phyloP scores from a whole-genome alignment of 1,140 invertebrate genomes.

The Drosophila paulistorum region DNA sequence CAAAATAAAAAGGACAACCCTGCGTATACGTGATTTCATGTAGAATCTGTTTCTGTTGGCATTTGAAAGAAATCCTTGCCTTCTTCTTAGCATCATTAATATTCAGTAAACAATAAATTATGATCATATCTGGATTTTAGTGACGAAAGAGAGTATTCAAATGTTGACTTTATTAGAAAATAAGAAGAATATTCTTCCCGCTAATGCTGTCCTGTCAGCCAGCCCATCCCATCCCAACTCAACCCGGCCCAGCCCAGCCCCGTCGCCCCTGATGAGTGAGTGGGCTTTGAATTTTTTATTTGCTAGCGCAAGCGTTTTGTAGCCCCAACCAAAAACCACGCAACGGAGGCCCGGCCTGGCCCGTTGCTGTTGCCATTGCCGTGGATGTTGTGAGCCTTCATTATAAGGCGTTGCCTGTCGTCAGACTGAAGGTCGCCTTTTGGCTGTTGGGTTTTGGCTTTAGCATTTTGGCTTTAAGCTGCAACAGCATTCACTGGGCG shows the following conservation, averaged over 20 bases:
- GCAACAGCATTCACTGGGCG: constrained; percentile 17
- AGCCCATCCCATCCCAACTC: not conserved
- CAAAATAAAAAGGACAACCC: not conserved
- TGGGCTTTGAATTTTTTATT: constrained; percentile 62
- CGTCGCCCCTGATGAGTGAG: constrained; percentile 42
- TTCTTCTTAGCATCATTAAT: no score
- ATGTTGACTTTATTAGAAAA: not conserved
- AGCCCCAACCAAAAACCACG: constrained; percentile 10
- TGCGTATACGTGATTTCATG: not conserved
- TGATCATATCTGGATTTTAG: not conserved
- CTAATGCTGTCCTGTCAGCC: constrained; percentile 1
- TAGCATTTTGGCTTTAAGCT: constrained; percentile 42
- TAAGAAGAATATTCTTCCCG: not conserved
- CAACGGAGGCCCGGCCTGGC: not conserved
- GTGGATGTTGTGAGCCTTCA: constrained; percentile 26
- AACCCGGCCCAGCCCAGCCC: not conserved
- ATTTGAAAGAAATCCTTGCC: no score
- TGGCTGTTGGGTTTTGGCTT: constrained; percentile 45
- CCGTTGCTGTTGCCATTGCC: constrained; percentile 1
- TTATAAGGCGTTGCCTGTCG: constrained; percentile 58
- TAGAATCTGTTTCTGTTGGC: not conserved
- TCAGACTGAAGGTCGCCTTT: constrained; percentile 64
- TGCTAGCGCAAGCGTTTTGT: constrained; percentile 35
- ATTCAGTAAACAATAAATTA: no score
- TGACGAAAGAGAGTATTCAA: not conserved